phyloP scores from a whole-genome alignment of 2,113 vertebrate species.

The Tachuris rubrigastra region DNA sequence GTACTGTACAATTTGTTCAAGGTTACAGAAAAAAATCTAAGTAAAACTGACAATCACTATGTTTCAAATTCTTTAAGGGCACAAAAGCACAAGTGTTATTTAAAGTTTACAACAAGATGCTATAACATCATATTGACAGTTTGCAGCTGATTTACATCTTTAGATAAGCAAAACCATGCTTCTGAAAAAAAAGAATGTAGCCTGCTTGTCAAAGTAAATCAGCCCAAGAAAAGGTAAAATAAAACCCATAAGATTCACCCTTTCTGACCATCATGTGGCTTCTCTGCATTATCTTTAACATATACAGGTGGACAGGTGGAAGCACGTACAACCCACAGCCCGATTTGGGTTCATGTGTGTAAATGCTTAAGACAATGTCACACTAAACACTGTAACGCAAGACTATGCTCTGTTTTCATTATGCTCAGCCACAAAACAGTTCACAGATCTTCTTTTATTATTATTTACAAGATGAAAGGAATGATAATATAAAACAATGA shows the following conservation, averaged over 20 bases:
- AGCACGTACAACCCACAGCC: not conserved
- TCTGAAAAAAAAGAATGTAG: not conserved
- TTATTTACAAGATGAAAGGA: not conserved
- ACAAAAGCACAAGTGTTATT: not conserved
- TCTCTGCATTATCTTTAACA: not conserved
- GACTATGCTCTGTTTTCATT: not conserved
- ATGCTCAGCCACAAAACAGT: not conserved
- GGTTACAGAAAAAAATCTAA: not conserved
- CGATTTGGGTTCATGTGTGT: not conserved
- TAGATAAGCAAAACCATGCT: not conserved
- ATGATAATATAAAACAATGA: not conserved
- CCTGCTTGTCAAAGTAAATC: not conserved
- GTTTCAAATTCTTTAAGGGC: not conserved
- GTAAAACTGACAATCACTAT: not conserved
- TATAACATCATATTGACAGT: not conserved
- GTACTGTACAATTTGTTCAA: not conserved
- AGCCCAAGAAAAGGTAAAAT: not conserved
- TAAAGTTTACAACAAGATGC: not conserved
- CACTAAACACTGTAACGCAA: not conserved
- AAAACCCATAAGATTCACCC: not conserved
- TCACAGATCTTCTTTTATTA: not conserved
- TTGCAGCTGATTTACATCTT: not conserved
- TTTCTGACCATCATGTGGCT: accelerated
- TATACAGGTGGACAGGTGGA: not conserved
- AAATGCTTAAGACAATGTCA: not conserved